Evolutionary conservation across 2,797 vertebrate genomes (phyloP).

Genomic region (Gouania willdenowi): DNA sequence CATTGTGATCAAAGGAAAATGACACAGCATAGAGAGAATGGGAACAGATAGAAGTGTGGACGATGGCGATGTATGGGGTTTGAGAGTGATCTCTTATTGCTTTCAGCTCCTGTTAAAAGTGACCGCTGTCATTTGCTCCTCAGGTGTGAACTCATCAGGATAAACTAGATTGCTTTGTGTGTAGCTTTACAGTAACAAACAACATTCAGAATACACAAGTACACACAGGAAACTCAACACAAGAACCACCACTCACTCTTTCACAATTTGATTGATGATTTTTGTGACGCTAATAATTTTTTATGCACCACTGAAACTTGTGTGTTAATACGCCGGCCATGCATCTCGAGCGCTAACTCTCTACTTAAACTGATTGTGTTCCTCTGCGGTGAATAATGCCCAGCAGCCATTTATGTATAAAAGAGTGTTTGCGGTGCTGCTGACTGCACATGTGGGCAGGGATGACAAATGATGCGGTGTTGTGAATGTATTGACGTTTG

Average conservation of each 20-base stretch:
- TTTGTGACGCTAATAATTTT: constrained; percentile 37
- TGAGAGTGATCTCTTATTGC: constrained; percentile 29
- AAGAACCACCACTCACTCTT: constrained; percentile 15
- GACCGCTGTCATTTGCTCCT: constrained; percentile 8
- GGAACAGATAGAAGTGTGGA: constrained; percentile 14
- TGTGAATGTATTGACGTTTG: constrained; percentile 34
- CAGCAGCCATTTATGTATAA: constrained; percentile 26
- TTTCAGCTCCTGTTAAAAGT: constrained; percentile 31
- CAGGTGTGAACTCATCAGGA: constrained; percentile 9
- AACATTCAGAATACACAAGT: not conserved
- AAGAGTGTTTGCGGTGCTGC: constrained; percentile 18
- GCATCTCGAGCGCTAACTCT: constrained; percentile 24
- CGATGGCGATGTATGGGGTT: constrained; percentile 13
- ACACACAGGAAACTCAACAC: not conserved
- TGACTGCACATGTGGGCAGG: constrained; percentile 15
- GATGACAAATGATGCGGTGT: constrained; percentile 37
- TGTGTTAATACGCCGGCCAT: constrained; percentile 41
- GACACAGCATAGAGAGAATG: constrained; percentile 38
- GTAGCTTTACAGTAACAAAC: not conserved
- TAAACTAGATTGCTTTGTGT: not conserved
- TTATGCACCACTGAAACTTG: constrained; percentile 48
- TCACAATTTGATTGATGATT: constrained; percentile 33
- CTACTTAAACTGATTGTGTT: constrained; percentile 61
- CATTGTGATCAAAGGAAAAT: constrained; percentile 53
- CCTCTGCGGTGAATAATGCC: constrained; percentile 41